Evolutionary conservation across 1,140 invertebrate species (phyloP), one percentile per base, ranked within the genome.

Genomic region (Kradibia gibbosae): DNA sequence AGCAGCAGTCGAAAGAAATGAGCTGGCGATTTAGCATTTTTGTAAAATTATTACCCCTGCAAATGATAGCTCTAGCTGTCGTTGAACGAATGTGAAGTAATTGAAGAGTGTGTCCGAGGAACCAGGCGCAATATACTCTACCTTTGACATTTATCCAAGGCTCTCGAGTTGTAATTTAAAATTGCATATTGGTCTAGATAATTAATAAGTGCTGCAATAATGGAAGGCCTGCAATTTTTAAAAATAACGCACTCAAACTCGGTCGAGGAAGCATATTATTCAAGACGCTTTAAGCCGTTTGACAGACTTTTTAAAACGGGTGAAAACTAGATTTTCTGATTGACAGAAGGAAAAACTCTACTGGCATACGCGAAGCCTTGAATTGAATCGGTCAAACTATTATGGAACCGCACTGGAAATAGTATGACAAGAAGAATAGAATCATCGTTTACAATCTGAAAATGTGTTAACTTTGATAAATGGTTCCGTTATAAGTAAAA

Each of bases 131-230:
- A 39, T 7, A 39, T 11, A n/a, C n/a, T 22, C 34, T 67, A 20
- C n/a, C n/a, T 67, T 67, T 67, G 62, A 67, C 62, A 67, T 67
- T 67, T 67, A 67, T 39, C 62, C 62, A 39, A 39, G 34, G 1
- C 20, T n/a, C 17, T 34, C n/a, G 34, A 13, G 3, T 67, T 39
- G 8, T 67, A 67, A 67, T 67, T 67, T 67, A 39, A 36, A 39
- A 67, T 39, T 67, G 39, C 34, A 4, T 67, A 8, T 67, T 39
- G 2, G 20, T 28, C 28, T 36, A 39, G n/a, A 39, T 67, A 67
- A 67, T 67, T 67, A 67, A 67, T 67, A 39, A 67, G 62, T n/a
- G 34, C 25, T 39, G 1, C 3, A 4, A 17, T 34, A 34, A 67
- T 67, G 34, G 28, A 39, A 67, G 62, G 11, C 62, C 17, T 22